Evolutionary conservation across 2,797 vertebrate genomes (phyloP), one percentile per base, ranked within the genome.

Genomic region (Paguma larvata): DNA sequence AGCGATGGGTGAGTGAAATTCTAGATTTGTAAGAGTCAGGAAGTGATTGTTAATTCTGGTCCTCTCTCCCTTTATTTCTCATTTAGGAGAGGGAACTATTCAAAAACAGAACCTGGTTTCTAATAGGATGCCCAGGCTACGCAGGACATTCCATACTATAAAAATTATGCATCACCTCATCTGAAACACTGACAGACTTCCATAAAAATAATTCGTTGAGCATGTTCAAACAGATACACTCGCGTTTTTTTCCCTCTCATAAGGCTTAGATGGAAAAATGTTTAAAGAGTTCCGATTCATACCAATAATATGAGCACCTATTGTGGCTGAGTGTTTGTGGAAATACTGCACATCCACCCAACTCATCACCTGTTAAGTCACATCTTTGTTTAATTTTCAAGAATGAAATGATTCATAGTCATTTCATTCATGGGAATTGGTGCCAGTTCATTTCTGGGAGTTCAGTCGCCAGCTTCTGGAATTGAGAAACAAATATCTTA

Each of bases 311-410:
- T 91, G 86, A 97, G 72, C 72, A 59, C 0, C 2, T 86, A 46
- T 88, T 77, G 38, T 65, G 30, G 56, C 75, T 96, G 89, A 95
- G 79, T 93, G 89, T 93, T 96, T 93, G 79, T 96, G 96, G 96
- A 97, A 97, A 94, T 88, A 90, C 41, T 92, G 87, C 32, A 78
- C 51, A 92, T 79, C 86, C 77, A 92, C 79, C 70, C 85, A 97
- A 90, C 93, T 96, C 96, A 95, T 98, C 94, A 97, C 97, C 98
- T 98, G 95, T 97, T 96, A 97, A 97, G 87, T 98, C 92, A 97
- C 91, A 96, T 94, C 97, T 96, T 96, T 92, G 93, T 95, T 97
- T 96, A 94, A 93, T 96, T 97, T 97, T 96, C 95, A 98, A 96
- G 95, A 97, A 94, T 93, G 89, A 95, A 96, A 72, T 98, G 97